These are phyloP conservation scores for Sturmia bella DNA, from an alignment of 2,888 invertebrate genomes.

Conservation along the genomic window DNA sequence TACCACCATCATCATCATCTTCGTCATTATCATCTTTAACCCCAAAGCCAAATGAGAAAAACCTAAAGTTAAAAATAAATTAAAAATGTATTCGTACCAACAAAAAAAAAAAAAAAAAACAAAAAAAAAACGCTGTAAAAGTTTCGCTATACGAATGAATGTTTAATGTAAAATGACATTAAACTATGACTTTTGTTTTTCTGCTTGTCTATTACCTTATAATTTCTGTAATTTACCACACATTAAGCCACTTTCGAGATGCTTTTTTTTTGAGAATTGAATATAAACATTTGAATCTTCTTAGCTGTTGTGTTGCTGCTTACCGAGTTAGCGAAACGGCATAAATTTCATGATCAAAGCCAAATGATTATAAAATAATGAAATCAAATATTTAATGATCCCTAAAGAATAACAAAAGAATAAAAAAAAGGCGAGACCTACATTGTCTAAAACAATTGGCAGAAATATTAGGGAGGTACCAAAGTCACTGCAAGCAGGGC, in stretches of 20 bases:
- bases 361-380: slow-evolving; percentile 58
- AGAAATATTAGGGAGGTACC: slow-evolving; percentile 20
- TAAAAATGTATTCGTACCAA: slow-evolving; percentile 4
- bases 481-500: neutral
- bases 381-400: slow-evolving; percentile 43
- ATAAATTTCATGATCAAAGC: slow-evolving; percentile 69
- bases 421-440: slow-evolving; percentile 31
- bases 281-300: slow-evolving; percentile 34
- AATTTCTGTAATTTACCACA: slow-evolving; percentile 61
- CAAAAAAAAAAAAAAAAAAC: too few species aligned
- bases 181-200: slow-evolving; percentile 49
- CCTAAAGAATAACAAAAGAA: slow-evolving; percentile 27
- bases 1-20: slow-evolving; percentile 13
- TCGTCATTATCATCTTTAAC: slow-evolving; percentile 42
- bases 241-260: slow-evolving; percentile 54
- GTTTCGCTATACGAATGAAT: neutral
- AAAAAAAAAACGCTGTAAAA: slow-evolving; percentile 4
- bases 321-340: neutral
- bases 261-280: neutral
- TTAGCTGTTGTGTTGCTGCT: slow-evolving; percentile 19
- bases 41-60: slow-evolving; percentile 21
- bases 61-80: slow-evolving; percentile 8
- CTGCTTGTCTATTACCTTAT: slow-evolving; percentile 22
- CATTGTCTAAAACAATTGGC: neutral
- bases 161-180: slow-evolving; percentile 44